Conservation (phyloP, 2,888 invertebrate genomes). For the Graphium colonna region DNA sequence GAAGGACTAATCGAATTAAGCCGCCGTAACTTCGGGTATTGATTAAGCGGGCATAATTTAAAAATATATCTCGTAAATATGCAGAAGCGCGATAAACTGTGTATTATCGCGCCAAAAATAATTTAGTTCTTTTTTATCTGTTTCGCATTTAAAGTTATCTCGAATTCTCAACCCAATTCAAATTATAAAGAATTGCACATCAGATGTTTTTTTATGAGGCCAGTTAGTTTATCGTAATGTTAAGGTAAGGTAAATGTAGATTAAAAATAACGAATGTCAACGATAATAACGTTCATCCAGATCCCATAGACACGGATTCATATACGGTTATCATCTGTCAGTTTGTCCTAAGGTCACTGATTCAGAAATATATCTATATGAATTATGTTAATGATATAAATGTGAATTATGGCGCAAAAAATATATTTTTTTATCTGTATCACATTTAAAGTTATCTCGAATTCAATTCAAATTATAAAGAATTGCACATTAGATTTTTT, state of each 20-base stretch:
- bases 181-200: not conserved
- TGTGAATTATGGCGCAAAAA: not conserved
- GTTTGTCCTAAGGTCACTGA: slow-evolving; percentile 54
- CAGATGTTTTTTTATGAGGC: not conserved
- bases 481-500: not conserved
- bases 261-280: slow-evolving; percentile 15
- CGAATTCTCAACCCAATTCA: slow-evolving; percentile 1
- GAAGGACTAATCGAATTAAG: slow-evolving; percentile 6
- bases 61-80: not conserved
- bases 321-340: slow-evolving; percentile 54
- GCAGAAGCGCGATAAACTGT: slow-evolving; percentile 1
- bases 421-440: slow-evolving; percentile 5
- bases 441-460: not conserved
- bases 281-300: slow-evolving; percentile 40
- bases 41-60: slow-evolving; percentile 5
- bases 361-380: too few species aligned
- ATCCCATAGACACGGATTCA: slow-evolving; percentile 60
- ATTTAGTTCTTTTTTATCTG: slow-evolving; percentile 9
- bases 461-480: not conserved
- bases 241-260: not conserved
- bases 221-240: not conserved
- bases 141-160: not conserved
- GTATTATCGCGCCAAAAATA: slow-evolving; percentile 1
- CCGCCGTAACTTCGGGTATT: not conserved
- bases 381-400: too few species aligned